Evolutionary conservation across 2,888 invertebrate species (phyloP), one percentile per base, ranked within the genome.

Genomic region (Sminthurides aquaticus): DNA sequence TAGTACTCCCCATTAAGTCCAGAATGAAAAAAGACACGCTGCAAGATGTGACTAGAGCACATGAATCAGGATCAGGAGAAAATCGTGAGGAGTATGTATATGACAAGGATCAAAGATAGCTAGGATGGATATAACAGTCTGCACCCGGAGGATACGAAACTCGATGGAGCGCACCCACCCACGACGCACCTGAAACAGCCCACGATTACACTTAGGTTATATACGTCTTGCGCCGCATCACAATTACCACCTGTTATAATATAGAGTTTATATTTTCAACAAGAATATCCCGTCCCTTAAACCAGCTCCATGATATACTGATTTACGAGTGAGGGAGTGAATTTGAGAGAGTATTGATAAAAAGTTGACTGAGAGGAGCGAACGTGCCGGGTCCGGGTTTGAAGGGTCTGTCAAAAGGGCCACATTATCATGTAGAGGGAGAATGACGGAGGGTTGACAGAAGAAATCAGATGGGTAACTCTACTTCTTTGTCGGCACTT

Each of bases 401-500:
- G 43, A 34, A 34, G 43, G 43, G 43, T 15, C 43, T 34, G 43
- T 34, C 43, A 34, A 5, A 34, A 15, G 15, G 43, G 15, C 5
- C 43, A 34, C 15, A 34, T 34, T 5, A 34, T 11, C 43, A 15
- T 34, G 43, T 34, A 34, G 43, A n/a, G n/a, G n/a, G 43, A 11
- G 43, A 34, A 34, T 56, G 59, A 59, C n/a, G 22, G 25, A 59
- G 3, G 3, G 59, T 43, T 18, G 43, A 62, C 62, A 62, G 43
- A 62, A 56, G 62, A 49, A 57, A 62, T 56, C 56, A 62, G 56
- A 62, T 62, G 62, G 52, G 54, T 43, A 27, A 22, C 48, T 49
- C 25, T 24, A 24, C 49, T 57, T 34, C 69, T 72, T 72, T 72
- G 71, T 72, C 71, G 71, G 71, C 67, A 68, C 65, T 62, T 57